phyloP scores from a whole-genome alignment of 2,888 invertebrate species.

The Pristionchus japonicus region DNA sequence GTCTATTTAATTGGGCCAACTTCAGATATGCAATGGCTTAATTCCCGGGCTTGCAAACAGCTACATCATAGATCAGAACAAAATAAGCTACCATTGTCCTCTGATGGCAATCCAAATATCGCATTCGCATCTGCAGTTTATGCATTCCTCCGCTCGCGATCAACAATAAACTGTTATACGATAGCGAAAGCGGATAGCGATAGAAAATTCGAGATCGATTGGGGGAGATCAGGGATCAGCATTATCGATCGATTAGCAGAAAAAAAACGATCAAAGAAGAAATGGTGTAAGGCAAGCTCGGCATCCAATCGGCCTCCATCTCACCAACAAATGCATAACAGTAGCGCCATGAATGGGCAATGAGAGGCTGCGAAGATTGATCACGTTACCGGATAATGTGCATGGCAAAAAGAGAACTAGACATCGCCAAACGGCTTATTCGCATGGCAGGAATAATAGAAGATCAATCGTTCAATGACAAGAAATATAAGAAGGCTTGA shows the following conservation, averaged over 20 bases:
- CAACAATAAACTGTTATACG: conserved; percentile 30
- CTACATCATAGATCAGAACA: no score
- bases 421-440: neutral
- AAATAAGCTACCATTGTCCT: neutral
- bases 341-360: neutral
- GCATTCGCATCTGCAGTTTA: neutral
- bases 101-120: neutral
- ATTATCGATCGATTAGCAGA: neutral
- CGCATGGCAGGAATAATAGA: neutral
- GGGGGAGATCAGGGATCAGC: neutral
- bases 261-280: neutral
- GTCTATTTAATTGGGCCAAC: no score
- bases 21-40: no score
- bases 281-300: neutral
- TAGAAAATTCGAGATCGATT: neutral
- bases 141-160: neutral
- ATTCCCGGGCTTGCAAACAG: no score
- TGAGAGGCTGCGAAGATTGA: neutral
- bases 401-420: neutral
- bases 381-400: neutral
- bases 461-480: neutral
- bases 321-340: neutral
- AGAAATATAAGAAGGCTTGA: neutral
- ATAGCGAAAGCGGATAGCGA: neutral
- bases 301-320: neutral